A percentile compares a stretch with the other conserved stretches of the same genome.
These are phyloP conservation scores for Schrankia costaestrigalis DNA, from an alignment of 2,888 invertebrate species.

Conservation along the genomic window DNA sequence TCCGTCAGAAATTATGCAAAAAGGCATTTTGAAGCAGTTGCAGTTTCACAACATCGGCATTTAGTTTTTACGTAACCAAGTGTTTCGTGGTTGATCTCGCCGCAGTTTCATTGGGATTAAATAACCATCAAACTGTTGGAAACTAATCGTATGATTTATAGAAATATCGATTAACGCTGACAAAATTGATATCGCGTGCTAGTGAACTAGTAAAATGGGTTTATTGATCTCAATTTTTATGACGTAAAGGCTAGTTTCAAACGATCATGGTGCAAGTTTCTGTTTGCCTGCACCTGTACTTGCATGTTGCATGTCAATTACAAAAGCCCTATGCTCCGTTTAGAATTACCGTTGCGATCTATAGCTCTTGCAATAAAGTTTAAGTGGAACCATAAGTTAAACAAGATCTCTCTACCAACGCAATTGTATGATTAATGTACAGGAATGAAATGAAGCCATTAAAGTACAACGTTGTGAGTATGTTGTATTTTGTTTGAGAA, in stretches of 20 bases:
- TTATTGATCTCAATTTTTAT: constrained; percentile 13
- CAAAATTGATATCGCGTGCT: constrained; percentile 13
- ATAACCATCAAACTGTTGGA: constrained; percentile 11
- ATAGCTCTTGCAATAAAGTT: constrained; percentile 22
- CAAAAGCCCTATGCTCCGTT: constrained; percentile 12
- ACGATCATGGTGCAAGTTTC: constrained; percentile 11
- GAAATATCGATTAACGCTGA: constrained; percentile 13
- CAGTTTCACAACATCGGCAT: constrained; percentile 45
- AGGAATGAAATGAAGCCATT: too few relatives aligned
- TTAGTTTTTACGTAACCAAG: constrained; percentile 46
- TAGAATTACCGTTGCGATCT: constrained; percentile 4
- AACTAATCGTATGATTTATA: constrained; percentile 30
- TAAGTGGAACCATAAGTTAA: constrained; percentile 17
- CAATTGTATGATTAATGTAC: constrained; percentile 13
- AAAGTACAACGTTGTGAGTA: too few relatives aligned
- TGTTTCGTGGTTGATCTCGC: constrained; percentile 24
- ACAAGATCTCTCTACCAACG: constrained; percentile 17
- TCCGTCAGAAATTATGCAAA: constrained; percentile 22
- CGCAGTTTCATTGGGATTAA: constrained; percentile 30
- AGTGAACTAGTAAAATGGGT: constrained; percentile 10
- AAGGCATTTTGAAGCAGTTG: constrained; percentile 25
- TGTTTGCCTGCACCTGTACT: constrained; percentile 4
- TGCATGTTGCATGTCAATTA: constrained; percentile 12
- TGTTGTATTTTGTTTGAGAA: too few relatives aligned
- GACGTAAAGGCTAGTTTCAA: constrained; percentile 16